phyloP scores from a whole-genome alignment of 2,113 vertebrate genomes.

The Xenopus borealis region DNA sequence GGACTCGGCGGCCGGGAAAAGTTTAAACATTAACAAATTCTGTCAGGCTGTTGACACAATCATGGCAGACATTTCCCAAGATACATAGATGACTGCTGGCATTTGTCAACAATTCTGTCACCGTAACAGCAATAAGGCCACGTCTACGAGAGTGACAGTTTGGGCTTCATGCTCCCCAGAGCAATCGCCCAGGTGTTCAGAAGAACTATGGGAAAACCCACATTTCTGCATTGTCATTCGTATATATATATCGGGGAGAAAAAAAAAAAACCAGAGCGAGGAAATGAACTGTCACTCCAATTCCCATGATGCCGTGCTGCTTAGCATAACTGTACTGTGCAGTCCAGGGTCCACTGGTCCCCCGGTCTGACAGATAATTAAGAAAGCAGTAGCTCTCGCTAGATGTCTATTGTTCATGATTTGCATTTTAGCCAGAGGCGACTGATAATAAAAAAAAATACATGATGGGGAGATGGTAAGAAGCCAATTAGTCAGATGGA shows the following conservation, averaged over 20 bases:
- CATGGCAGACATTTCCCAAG: slow-evolving; percentile 99
- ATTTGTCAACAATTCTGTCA: slow-evolving; percentile 99
- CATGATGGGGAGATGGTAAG: slow-evolving; percentile 98
- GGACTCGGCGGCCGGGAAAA: slow-evolving; percentile 95
- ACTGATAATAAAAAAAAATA: slow-evolving; percentile 92
- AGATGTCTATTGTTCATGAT: slow-evolving; percentile 88
- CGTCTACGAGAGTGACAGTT: slow-evolving; percentile 95
- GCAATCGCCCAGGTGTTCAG: slow-evolving; percentile 84
- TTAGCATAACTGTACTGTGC: slow-evolving; percentile 95
- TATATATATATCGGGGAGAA: slow-evolving; percentile 44
- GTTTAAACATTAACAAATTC: slow-evolving; percentile 99
- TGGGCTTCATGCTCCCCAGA: slow-evolving; percentile 92
- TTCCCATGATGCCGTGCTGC: slow-evolving; percentile 98
- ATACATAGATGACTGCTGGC: slow-evolving; percentile 99
- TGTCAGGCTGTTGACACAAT: slow-evolving; percentile 99
- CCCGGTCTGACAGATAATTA: slow-evolving; percentile 96
- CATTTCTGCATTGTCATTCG: slow-evolving; percentile 94
- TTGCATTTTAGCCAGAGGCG: slow-evolving; percentile 99
- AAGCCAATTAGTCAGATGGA: slow-evolving; percentile 99
- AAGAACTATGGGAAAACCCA: slow-evolving; percentile 83
- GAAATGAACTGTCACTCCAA: slow-evolving; percentile 99
- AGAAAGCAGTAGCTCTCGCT: slow-evolving; percentile 96
- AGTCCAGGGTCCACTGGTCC: slow-evolving; percentile 83
- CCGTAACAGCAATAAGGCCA: slow-evolving; percentile 84
- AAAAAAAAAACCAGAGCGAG: slow-evolving; percentile 87